Percentiles rank a stretch among this genome's conserved stretches.
Evolutionary conservation across 2,888 invertebrate species (phyloP).

Genomic region (Ectobius pallidus): DNA sequence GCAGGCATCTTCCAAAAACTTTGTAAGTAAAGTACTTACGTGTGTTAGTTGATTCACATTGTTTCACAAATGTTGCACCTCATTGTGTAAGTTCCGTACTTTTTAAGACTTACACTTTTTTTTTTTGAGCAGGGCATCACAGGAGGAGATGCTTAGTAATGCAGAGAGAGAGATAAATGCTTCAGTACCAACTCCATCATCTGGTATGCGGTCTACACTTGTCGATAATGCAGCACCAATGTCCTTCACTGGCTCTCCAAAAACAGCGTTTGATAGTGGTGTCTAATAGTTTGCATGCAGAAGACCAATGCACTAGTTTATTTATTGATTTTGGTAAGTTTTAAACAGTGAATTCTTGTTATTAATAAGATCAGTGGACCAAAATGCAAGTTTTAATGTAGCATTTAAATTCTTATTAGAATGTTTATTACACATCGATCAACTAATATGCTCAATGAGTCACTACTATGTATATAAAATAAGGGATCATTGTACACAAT

Average conservation of each 20-base stretch:
- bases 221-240: conserved; percentile 83
- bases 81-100: too few relatives aligned
- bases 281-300: conserved; percentile 35
- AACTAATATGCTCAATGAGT: neutral
- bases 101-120: too few relatives aligned
- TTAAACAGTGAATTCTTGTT: conserved; percentile 19
- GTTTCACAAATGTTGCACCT: too few relatives aligned
- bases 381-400: too few relatives aligned
- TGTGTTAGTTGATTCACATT: too few relatives aligned
- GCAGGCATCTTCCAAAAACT: too few relatives aligned
- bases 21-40: too few relatives aligned
- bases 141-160: conserved; percentile 75
- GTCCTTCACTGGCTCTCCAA: conserved; percentile 72
- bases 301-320: neutral
- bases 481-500: neutral
- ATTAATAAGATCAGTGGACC: neutral
- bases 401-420: too few relatives aligned
- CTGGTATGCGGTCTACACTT: conserved; percentile 74
- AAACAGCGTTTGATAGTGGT: conserved; percentile 36
- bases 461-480: neutral
- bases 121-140: conserved; percentile 83
- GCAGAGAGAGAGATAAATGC: conserved; percentile 51
- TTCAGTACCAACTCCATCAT: conserved; percentile 50
- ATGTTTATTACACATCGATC: too few relatives aligned
- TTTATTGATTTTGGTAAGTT: conserved; percentile 22